A percentile compares a stretch with the other conserved stretches of the same genome.
These are phyloP conservation scores for Clarias magur DNA, from an alignment of 2,113 vertebrate species.

Conservation along the genomic window DNA sequence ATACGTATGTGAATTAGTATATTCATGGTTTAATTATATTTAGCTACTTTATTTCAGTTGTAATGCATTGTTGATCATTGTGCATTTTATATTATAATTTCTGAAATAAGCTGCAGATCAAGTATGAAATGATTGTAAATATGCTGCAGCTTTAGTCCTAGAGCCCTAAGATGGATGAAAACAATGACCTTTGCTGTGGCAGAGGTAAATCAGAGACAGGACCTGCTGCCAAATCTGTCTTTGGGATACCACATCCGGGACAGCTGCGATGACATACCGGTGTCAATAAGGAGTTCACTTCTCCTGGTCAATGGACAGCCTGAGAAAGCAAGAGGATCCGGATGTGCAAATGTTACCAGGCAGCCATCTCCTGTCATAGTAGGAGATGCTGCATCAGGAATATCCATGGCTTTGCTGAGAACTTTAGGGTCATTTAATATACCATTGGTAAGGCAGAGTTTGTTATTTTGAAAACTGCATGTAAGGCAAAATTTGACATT, in stretches of 20 bases:
- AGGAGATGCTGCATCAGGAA: conserved; percentile 69
- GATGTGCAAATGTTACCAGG: conserved; percentile 54
- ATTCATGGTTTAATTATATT: not conserved
- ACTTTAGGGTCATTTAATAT: conserved; percentile 68
- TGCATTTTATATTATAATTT: not conserved
- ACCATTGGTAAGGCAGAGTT: conserved; percentile 64
- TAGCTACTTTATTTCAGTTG: not conserved
- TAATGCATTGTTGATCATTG: not conserved
- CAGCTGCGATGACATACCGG: conserved; percentile 66
- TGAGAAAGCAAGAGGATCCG: conserved; percentile 32
- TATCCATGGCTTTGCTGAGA: conserved; percentile 66
- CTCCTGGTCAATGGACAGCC: conserved; percentile 68
- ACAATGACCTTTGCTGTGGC: conserved; percentile 71
- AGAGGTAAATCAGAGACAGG: conserved; percentile 68
- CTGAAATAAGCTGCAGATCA: not conserved
- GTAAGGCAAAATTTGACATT: not conserved
- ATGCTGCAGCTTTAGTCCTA: conserved; percentile 64
- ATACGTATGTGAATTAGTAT: not conserved
- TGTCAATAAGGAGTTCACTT: conserved; percentile 64
- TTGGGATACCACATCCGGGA: conserved; percentile 72
- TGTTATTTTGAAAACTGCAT: not conserved
- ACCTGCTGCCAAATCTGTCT: conserved; percentile 68
- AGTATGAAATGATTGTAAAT: not conserved
- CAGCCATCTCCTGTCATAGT: conserved; percentile 67
- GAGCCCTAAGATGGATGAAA: conserved; percentile 71